Evolutionary conservation across 2,113 vertebrate genomes (phyloP).

Genomic region (Clarias magur): DNA sequence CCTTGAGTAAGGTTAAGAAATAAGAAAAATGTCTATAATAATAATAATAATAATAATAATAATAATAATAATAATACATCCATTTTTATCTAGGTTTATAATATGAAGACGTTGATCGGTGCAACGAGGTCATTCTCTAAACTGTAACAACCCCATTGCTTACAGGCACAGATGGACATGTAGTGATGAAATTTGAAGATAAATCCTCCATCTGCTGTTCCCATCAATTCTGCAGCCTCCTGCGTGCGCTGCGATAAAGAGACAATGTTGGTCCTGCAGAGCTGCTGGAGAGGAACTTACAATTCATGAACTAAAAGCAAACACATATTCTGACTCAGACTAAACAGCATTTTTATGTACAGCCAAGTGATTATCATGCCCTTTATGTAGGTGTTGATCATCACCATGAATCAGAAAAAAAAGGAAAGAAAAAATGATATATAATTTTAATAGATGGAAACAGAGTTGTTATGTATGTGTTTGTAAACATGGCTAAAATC

Average conservation of each 20-base stretch:
- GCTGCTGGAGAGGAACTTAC: conserved; percentile 56
- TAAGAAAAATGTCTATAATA: neutral
- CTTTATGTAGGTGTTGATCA: neutral
- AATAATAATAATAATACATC: neutral
- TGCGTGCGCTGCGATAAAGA: conserved; percentile 63
- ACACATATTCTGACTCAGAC: conserved; percentile 38
- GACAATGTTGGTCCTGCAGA: conserved; percentile 41
- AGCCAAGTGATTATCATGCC: neutral
- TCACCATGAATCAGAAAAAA: neutral
- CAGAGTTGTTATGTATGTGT: neutral
- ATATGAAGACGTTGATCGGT: neutral
- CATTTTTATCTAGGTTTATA: neutral
- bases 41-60: neutral
- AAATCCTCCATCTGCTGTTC: conserved; percentile 59
- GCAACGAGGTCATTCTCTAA: conserved; percentile 23
- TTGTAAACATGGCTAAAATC: neutral
- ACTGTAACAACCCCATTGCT: conserved; percentile 18
- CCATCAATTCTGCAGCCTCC: conserved; percentile 60
- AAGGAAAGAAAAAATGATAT: too few species aligned
- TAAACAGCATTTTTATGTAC: neutral
- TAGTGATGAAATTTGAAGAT: conserved; percentile 50
- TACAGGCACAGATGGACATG: conserved; percentile 35
- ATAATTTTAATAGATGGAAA: neutral
- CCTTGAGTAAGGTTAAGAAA: neutral
- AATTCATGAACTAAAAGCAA: conserved; percentile 59